Base-by-base conservation (phyloP, 2,113 vertebrate species). In the Etheostoma cragini region DNA sequence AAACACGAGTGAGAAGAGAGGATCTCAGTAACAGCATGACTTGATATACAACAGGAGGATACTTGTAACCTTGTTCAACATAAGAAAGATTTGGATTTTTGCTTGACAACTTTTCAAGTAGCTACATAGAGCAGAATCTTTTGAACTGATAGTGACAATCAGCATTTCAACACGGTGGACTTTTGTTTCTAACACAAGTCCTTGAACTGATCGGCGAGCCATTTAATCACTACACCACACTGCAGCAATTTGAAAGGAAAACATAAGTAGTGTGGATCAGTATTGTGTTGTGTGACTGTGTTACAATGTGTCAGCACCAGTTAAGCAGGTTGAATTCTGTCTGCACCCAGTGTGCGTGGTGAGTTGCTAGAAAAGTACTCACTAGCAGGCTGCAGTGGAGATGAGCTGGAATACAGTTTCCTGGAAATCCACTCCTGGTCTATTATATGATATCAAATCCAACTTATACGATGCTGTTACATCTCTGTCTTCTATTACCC, bases 401-500 rank as follows among this genome's bases (percentile, higher is more conserved):
- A 49, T 15, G 14, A 71, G 42, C 54, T 78, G 17, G 8, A 72
- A 46, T 35, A 52, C 71, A 70, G 72, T 88, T 83, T 87, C 86
- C 81, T 81, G 77, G 80, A 82, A 85, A 88, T 83, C 80, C 60
- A 22, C 57, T 78, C 17, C 50, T 71, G 42, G 0, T 57, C 17
- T 64, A 12, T 33, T 68, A 19, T 65, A 57, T 64, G 38, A 72
- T 71, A 42, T 15, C 69, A 45, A 71, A 30, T 84, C 56, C 58
- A 60, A 1, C 16, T 22, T 38, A 33, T 78, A 46, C 14, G 0
- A 7, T 60, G 52, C 73, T 50, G 58, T 57, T 50, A 74, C 69
- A 56, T 56, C 30, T 61, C 53, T 47, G 72, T 67, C n/a, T 61
- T 56, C 17, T 46, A 6, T 68, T 66, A 61, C n/a, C 12, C 61